Evolutionary conservation across 2,888 invertebrate genomes (phyloP).

Genomic region (Eupelmus urozonus): DNA sequence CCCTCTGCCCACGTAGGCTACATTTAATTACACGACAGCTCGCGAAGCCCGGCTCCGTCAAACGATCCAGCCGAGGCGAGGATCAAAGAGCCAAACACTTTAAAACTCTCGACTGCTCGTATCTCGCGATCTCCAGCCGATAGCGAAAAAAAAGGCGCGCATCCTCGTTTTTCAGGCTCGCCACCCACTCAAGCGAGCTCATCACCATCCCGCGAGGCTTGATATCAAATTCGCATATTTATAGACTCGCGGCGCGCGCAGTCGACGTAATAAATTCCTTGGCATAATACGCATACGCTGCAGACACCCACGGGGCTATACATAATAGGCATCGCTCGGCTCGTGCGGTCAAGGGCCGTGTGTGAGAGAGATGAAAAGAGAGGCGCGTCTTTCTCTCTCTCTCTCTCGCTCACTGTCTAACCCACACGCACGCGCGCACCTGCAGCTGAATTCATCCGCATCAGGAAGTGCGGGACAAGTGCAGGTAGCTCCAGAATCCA

Average conservation of each 20-base stretch:
- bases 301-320: neutral
- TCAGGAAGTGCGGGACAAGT: conserved; percentile 35
- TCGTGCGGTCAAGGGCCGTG: conserved; percentile 7
- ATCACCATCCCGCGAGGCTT: neutral
- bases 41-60: too few species aligned
- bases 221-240: conserved; percentile 43
- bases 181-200: conserved; percentile 29
- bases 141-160: neutral
- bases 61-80: neutral
- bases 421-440: neutral
- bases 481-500: conserved; percentile 36
- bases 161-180: neutral
- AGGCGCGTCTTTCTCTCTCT: neutral
- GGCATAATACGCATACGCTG: neutral
- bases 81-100: too few species aligned
- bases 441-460: neutral
- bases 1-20: too few species aligned
- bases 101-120: too few species aligned
- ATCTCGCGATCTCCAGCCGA: neutral
- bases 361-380: neutral
- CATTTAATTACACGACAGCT: too few species aligned
- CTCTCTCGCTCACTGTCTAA: too few species aligned
- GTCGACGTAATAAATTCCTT: conserved; percentile 29
- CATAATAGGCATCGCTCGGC: conserved; percentile 15
- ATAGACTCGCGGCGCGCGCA: neutral